phyloP scores from a whole-genome alignment of 2,797 vertebrate genomes.

The Sebastes trivittatus region DNA sequence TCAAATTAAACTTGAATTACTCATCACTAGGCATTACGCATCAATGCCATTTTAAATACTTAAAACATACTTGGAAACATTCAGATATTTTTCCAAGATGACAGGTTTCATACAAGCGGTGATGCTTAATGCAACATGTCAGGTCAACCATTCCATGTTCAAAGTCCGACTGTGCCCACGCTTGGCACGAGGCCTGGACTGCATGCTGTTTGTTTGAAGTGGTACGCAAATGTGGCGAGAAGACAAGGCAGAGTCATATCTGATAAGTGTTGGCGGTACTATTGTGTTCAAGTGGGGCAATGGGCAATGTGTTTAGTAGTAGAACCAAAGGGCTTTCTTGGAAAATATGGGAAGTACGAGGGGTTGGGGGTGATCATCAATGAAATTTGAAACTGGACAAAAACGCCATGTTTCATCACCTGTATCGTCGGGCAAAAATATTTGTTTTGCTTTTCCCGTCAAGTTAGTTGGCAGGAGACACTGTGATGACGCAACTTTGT shows the following conservation, averaged over 20 bases:
- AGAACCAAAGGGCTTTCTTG: constrained; percentile 36
- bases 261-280: constrained; percentile 28
- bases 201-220: constrained; percentile 55
- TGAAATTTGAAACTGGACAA: constrained; percentile 35
- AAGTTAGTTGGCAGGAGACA: constrained; percentile 23
- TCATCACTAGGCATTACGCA: constrained; percentile 21
- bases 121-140: constrained; percentile 31
- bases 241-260: constrained; percentile 28
- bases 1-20: constrained; percentile 37
- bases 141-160: constrained; percentile 39
- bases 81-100: constrained; percentile 19
- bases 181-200: constrained; percentile 34
- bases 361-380: neutral
- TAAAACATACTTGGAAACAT: constrained; percentile 5
- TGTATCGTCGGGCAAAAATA: constrained; percentile 26
- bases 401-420: constrained; percentile 42
- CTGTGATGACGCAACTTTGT: constrained; percentile 20
- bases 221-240: constrained; percentile 51
- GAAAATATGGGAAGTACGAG: constrained; percentile 20
- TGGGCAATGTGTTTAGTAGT: constrained; percentile 51
- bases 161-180: constrained; percentile 30
- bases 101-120: constrained; percentile 6
- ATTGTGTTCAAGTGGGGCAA: constrained; percentile 43
- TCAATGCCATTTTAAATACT: constrained; percentile 20
- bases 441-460: constrained; percentile 39